These are phyloP conservation scores for Mechanitis mazaeus DNA, from an alignment of 2,888 invertebrate species.

Conservation along the genomic window DNA sequence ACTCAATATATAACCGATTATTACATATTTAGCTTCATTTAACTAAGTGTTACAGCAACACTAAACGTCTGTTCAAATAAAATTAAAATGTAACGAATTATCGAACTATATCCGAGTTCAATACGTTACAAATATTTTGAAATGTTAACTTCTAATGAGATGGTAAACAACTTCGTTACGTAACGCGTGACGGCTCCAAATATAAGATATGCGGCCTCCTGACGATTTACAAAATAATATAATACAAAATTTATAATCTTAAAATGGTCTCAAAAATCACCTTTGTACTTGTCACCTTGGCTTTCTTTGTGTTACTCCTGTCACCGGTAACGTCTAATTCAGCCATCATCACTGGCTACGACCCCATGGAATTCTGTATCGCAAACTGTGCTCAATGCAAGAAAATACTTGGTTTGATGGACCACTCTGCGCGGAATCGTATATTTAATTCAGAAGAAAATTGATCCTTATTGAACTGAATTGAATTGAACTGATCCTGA, in stretches of 20 bases:
- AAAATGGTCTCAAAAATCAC: slow-evolving; percentile 13
- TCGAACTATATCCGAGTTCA: no score
- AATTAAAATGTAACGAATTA: no score
- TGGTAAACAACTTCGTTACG: no score
- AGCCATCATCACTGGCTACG: slow-evolving; percentile 63
- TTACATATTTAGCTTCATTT: no score
- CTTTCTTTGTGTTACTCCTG: slow-evolving; percentile 5
- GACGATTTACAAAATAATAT: neutral
- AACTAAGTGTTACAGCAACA: no score
- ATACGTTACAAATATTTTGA: no score
- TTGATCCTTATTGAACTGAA: slow-evolving; percentile 71
- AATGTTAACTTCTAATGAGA: no score
- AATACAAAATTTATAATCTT: neutral
- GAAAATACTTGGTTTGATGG: slow-evolving; percentile 94
- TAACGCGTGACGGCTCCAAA: no score
- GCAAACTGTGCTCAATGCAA: slow-evolving; percentile 94
- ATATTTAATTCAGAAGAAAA: slow-evolving; percentile 88
- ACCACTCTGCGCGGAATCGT: slow-evolving; percentile 89
- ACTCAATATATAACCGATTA: no score
- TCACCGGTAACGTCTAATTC: slow-evolving; percentile 9
- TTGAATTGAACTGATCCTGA: slow-evolving; percentile 64
- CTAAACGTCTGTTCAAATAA: no score
- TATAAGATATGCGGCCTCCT: neutral
- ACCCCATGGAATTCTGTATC: slow-evolving; percentile 82
- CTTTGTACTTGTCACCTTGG: slow-evolving; percentile 3